Evolutionary conservation across 1,140 invertebrate species (phyloP), one percentile per base, ranked within the genome.

Genomic region (Atta colombica): DNA sequence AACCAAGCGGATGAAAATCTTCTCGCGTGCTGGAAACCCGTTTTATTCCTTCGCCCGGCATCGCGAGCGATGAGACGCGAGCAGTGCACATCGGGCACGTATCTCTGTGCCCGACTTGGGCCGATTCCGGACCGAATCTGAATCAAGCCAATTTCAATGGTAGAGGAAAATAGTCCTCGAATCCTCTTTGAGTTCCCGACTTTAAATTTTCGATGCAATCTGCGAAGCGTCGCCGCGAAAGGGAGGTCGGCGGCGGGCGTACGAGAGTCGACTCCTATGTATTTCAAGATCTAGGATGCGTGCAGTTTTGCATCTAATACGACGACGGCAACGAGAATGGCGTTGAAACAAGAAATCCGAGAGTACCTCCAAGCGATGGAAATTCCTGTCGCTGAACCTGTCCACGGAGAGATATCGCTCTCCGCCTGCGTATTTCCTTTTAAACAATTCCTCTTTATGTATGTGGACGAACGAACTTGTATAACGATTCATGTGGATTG

Each of bases 121-220:
- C 72, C 45, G 71, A 61, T 87, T 86, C 49, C 28, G 66, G 55
- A 8, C n/a, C 71, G 66, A 89, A 88, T 89, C 63, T 63, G 88
- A 89, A 89, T 84, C 88, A 58, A 88, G 72, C 72, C 86, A 84
- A 89, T 89, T 90, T 89, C 89, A 87, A 87, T 89, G 49, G 53
- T 63, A 81, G 51, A 87, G 75, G 69, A 89, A 90, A 90, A 78
- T 89, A 39, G 71, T 89, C 77, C 72, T 87, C 45, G 77, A 69
- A 77, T 84, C 74, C 78, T 61, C 85, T 87, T 88, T 87, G 85
- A 89, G 65, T 77, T 66, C 10, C 45, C 84, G 81, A 89, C 68
- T 90, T 90, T 89, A 84, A 90, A 90, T 91, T 91, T 88, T 91
- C 86, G 86, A 88, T 77, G 77, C 90, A 86, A 91, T 90, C 84